phyloP scores from a whole-genome alignment of 2,888 invertebrate genomes.

The Melanophora roralis region DNA sequence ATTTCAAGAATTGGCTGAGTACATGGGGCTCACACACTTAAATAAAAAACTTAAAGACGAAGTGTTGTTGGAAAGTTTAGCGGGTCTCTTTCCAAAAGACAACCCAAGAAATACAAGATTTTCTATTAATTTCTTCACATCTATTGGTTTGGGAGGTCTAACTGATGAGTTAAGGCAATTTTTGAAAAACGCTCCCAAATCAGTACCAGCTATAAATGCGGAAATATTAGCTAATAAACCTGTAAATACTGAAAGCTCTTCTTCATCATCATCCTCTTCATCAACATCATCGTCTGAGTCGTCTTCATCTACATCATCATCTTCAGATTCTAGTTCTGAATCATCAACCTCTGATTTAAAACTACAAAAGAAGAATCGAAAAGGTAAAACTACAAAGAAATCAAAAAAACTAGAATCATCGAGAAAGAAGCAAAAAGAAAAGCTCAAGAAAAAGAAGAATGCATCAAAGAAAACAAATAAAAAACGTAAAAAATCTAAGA shows the following conservation, averaged over 20 bases:
- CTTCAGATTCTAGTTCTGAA: slow-evolving; percentile 65
- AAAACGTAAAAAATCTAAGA: slow-evolving; percentile 56
- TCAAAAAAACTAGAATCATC: slow-evolving; percentile 54
- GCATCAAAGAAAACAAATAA: slow-evolving; percentile 65
- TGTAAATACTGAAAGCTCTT: slow-evolving; percentile 54
- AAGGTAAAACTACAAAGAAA: slow-evolving; percentile 57
- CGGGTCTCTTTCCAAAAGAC: slow-evolving; percentile 95
- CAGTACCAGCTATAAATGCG: slow-evolving; percentile 74
- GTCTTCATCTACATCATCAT: slow-evolving; percentile 61
- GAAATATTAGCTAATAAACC: slow-evolving; percentile 73
- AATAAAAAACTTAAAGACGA: slow-evolving; percentile 93
- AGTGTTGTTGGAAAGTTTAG: slow-evolving; percentile 90
- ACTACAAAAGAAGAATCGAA: slow-evolving; percentile 42
- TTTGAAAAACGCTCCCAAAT: slow-evolving; percentile 81
- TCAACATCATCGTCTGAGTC: slow-evolving; percentile 60
- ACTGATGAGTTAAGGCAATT: slow-evolving; percentile 95
- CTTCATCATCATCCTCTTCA: slow-evolving; percentile 60
- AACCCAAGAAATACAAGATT: slow-evolving; percentile 98
- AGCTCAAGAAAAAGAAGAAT: slow-evolving; percentile 57
- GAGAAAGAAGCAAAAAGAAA: slow-evolving; percentile 35
- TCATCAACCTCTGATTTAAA: slow-evolving; percentile 65
- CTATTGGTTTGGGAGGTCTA: slow-evolving; percentile 96
- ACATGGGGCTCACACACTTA: slow-evolving; percentile 95
- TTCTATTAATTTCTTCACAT: slow-evolving; percentile 98
- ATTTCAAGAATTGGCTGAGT: slow-evolving; percentile 97